Evolutionary conservation across 2,888 invertebrate species (phyloP), one percentile per base, ranked within the genome.

Genomic region (Campoplex nolae): DNA sequence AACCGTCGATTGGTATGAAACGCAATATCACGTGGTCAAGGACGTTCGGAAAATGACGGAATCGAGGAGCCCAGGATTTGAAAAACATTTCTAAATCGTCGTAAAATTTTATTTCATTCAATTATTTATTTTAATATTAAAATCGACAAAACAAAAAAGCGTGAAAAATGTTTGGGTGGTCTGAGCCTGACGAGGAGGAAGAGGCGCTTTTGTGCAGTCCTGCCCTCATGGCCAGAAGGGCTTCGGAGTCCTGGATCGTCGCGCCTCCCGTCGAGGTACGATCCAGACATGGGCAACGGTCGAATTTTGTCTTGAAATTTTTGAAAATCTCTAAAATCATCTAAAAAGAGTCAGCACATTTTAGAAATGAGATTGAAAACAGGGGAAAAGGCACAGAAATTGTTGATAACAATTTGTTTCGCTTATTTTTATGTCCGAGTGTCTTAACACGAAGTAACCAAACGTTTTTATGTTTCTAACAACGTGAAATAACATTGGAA

Each of bases 211-310:
- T 97, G 96, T 98, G 97, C 95, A 98, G 98, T 92, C 98, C 98
- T 89, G 98, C 98, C 86, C 96, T 98, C 89, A 96, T 98, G 95
- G 98, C 98, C 86, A 95, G 98, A 89, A 95, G 98, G 90, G 98
- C 98, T 75, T 97, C 97, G 32, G 98, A 98, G 94, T 98, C 98
- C 94, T 98, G 98, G 98, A 98, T 98, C 91, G 97, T 97, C 92
- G 97, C 97, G 90, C 98, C 98, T 94, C 98, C 98, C 76, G 96
- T 97, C 86, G 98, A 98, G 98, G 98, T 98, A 96, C 93, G 89
- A 74, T 51, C 23, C 65, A 35, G 51, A 28, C 65, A 48, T 35
- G 13, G 32, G 23, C 18, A 35, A 11, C 13, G 3, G 8, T 75
- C 28, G 45, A 65, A 9, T 45, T 35, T 54, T 67, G 18, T 11